phyloP scores from a whole-genome alignment of 2,113 vertebrate genomes.

The Merops nubicus region DNA sequence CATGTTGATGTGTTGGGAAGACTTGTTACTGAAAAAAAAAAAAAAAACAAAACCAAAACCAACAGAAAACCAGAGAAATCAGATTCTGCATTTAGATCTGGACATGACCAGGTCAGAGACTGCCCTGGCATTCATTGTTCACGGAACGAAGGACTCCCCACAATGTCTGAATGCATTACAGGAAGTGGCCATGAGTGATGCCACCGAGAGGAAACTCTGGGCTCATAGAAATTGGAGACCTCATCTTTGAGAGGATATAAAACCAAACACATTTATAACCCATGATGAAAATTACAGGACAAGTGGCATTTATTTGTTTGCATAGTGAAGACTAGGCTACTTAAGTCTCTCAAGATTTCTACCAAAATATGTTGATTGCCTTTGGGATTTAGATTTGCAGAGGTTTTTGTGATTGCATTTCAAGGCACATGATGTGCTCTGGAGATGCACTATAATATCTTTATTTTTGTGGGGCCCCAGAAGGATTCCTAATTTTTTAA shows the following conservation, averaged over 20 bases:
- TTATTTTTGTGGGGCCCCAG: not conserved
- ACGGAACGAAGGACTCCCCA: not conserved
- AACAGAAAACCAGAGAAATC: not conserved
- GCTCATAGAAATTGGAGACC: not conserved
- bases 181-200: not conserved
- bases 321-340: not conserved
- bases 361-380: constrained; percentile 13
- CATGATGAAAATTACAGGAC: constrained; percentile 33
- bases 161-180: not conserved
- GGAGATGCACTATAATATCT: not conserved
- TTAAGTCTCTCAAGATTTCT: constrained; percentile 13
- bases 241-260: not conserved
- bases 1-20: not conserved
- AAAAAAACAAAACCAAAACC: too few species aligned
- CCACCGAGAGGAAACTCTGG: not conserved
- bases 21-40: not conserved
- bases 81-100: not conserved
- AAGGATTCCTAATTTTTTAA: not conserved
- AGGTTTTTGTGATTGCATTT: constrained; percentile 21
- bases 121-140: not conserved
- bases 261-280: not conserved
- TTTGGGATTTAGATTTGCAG: constrained; percentile 19
- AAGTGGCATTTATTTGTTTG: constrained; percentile 41
- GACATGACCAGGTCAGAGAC: not conserved
- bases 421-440: constrained; percentile 1